Evolutionary conservation across 2,888 invertebrate species (phyloP).

Genomic region (Zele albiditarsus): DNA sequence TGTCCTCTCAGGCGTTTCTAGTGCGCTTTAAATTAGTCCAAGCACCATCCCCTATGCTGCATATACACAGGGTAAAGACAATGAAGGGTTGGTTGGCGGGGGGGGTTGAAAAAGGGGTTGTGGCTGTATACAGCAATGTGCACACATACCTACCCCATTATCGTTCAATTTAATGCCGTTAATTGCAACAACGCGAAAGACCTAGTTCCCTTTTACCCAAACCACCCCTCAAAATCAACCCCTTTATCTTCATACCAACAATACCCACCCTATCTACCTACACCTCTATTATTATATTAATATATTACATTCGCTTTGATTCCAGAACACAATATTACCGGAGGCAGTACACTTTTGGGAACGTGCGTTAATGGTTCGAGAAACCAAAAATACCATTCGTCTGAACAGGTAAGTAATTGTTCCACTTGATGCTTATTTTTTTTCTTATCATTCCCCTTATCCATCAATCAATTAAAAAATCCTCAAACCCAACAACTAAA

Average conservation of each 20-base stretch:
- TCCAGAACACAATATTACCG: conserved; percentile 90
- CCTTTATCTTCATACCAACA: too few relatives aligned
- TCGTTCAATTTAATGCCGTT: conserved; percentile 43
- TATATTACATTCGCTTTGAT: conserved; percentile 53
- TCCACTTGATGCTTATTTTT: too few relatives aligned
- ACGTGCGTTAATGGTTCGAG: conserved; percentile 89
- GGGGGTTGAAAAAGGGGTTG: background rate
- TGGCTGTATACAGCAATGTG: background rate
- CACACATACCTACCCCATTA: conserved; percentile 29
- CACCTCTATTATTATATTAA: too few relatives aligned
- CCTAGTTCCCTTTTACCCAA: conserved; percentile 23
- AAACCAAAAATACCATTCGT: conserved; percentile 88
- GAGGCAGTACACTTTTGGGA: conserved; percentile 96
- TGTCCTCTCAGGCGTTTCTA: conserved; percentile 3
- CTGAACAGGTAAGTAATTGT: conserved; percentile 86
- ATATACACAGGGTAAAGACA: background rate
- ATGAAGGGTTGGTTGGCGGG: background rate
- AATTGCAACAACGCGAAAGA: conserved; percentile 43
- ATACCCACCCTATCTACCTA: background rate
- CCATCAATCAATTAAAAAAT: too few relatives aligned
- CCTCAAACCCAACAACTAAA: too few relatives aligned
- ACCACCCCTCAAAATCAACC: too few relatives aligned
- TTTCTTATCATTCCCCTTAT: too few relatives aligned
- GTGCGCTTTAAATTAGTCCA: conserved; percentile 42
- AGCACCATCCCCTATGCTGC: background rate